phyloP scores from a whole-genome alignment of 1,140 invertebrate species.

The Chironomus tepperi region DNA sequence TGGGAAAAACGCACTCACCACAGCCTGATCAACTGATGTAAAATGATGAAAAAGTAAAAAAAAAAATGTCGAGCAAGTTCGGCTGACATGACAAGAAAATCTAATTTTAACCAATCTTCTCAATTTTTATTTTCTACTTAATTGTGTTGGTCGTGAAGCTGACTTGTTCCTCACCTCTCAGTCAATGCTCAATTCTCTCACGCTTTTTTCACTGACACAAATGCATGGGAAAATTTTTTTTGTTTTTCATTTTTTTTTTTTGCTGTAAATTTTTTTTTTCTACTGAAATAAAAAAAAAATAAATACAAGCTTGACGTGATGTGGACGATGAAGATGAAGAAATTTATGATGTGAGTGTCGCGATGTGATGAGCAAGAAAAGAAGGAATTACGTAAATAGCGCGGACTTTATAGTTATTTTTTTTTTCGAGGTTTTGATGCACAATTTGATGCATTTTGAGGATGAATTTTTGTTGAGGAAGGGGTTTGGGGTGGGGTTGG shows the following conservation, averaged over 20 bases:
- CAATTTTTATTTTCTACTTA: neutral
- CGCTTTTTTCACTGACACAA: neutral
- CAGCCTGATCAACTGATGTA: too few relatives aligned
- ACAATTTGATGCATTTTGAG: too few relatives aligned
- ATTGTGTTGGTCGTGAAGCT: neutral
- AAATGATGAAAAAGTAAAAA: too few relatives aligned
- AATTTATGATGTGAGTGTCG: neutral
- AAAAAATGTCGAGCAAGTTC: neutral
- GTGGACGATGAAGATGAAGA: slow-evolving; percentile 4
- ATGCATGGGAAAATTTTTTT: slow-evolving; percentile 3
- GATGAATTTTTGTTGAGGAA: too few relatives aligned
- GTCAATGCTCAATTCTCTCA: neutral
- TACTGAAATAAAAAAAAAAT: neutral
- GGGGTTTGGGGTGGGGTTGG: too few relatives aligned
- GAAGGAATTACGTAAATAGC: neutral
- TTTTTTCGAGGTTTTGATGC: too few relatives aligned
- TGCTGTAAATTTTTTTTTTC: neutral
- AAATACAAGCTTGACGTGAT: neutral
- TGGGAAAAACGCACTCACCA: too few relatives aligned
- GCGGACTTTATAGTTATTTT: neutral
- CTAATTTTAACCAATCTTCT: neutral
- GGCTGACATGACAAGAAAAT: neutral
- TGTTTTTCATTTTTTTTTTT: neutral
- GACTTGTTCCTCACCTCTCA: neutral
- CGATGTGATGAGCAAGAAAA: neutral